Base-by-base conservation (phyloP, 2,113 vertebrate genomes). In the Mobula birostris region DNA sequence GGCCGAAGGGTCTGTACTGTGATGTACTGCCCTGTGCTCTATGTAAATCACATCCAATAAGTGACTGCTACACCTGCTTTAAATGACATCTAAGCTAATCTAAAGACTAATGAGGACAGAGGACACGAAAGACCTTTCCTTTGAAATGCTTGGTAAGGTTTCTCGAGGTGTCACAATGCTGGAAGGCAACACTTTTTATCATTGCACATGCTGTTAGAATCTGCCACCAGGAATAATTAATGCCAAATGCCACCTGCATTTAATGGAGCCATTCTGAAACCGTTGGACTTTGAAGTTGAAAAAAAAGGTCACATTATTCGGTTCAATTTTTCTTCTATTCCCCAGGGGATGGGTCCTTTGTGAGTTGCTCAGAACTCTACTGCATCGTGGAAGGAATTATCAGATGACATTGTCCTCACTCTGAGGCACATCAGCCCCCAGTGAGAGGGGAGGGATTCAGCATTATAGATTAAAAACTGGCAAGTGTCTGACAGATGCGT, bases 81-180 rank as follows among this genome's bases (percentile, higher is more conserved):
- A 93, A 93, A 93, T 93, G 68, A 93, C 91, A 93, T 93, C 68
- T 5, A 12, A 93, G 24, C 68, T 74, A 93, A 74, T 74, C 91
- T 27, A 93, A 70, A 56, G 91, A 93, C 91, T 93, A 93, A 74
- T 74, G 91, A 93, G 40, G 21, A 93, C 66, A 93, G 19, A 74
- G 27, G 36, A 19, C 68, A 74, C 36, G 24, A 27, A 48, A 74
- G 91, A 93, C 70, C 91, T 93, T 74, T 93, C 91, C 68, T 93
- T 93, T 93, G 91, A 76, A 93, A 76, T 74, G 70, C 68, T 74
- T 93, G 74, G 91, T 93, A 74, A 74, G 91, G 91, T 74, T 74
- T 93, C 56, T 93, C 36, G 72, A 74, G 91, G 91, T 93, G 91
- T 93, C 32, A 93, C 48, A 56, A 76, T 93, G 91, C 91, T 32